Evolutionary conservation across 2,113 vertebrate genomes (phyloP).

Genomic region (Hystrix brachyura): DNA sequence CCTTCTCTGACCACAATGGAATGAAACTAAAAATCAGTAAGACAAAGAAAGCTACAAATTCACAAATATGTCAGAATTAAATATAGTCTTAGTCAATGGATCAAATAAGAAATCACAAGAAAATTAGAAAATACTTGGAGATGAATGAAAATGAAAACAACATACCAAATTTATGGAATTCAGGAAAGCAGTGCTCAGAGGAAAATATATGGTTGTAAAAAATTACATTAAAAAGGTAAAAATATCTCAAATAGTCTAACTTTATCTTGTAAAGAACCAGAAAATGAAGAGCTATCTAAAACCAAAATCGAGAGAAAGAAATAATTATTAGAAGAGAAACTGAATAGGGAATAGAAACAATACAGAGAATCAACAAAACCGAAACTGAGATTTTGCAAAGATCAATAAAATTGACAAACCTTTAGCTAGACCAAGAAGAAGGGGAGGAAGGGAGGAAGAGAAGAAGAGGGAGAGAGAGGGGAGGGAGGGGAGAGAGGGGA

Average conservation of each 20-base stretch:
- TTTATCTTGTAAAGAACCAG: conserved; percentile 15
- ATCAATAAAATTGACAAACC: background rate
- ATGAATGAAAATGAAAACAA: background rate
- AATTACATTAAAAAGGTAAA: background rate
- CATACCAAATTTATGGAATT: background rate
- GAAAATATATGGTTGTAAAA: background rate
- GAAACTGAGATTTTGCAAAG: background rate
- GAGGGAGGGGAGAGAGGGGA: too few species aligned
- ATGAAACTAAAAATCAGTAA: background rate
- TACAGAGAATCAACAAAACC: background rate
- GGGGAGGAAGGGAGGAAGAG: too few species aligned
- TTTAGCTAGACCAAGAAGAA: too few species aligned
- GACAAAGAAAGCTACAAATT: background rate
- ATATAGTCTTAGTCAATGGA: background rate
- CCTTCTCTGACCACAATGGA: background rate
- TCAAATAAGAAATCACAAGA: background rate
- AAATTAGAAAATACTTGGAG: conserved; percentile 26
- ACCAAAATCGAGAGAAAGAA: background rate
- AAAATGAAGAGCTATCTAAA: conserved; percentile 27
- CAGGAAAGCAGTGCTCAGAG: background rate
- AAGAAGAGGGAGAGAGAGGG: too few species aligned
- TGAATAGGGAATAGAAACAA: background rate
- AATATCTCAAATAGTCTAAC: background rate
- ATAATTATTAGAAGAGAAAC: background rate
- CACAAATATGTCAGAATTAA: background rate